Conservation (phyloP, 2,888 invertebrate species). For the Drosophila acutilabella region DNA sequence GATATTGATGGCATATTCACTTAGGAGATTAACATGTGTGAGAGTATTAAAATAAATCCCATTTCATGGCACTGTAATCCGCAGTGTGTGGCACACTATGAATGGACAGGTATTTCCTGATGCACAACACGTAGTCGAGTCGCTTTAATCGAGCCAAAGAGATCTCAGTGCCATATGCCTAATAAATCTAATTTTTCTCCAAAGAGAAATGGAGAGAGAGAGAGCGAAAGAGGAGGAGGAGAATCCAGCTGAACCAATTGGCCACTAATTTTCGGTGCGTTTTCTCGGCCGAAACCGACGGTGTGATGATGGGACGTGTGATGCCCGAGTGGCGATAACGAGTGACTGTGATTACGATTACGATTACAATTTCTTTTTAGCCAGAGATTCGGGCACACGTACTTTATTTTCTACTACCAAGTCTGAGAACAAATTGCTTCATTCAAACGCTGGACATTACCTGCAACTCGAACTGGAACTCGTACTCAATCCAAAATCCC, state of each 20-base stretch:
- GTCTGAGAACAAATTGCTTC: constrained; percentile 70
- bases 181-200: constrained; percentile 70
- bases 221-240: too few relatives aligned
- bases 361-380: constrained; percentile 42
- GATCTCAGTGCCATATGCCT: constrained; percentile 71
- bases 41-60: constrained; percentile 60
- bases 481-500: constrained; percentile 5
- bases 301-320: constrained; percentile 53
- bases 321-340: constrained; percentile 51
- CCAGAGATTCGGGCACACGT: constrained; percentile 54
- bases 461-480: constrained; percentile 24
- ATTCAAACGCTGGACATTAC: constrained; percentile 63
- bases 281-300: constrained; percentile 53
- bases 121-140: constrained; percentile 64
- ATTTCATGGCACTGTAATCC: constrained; percentile 53
- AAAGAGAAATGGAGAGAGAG: neutral
- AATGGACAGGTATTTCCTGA: constrained; percentile 50
- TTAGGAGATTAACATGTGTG: constrained; percentile 50
- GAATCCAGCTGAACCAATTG: constrained; percentile 55
- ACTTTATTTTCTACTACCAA: constrained; percentile 19
- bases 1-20: constrained; percentile 55
- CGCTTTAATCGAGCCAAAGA: constrained; percentile 56
- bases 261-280: constrained; percentile 74
- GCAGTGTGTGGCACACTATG: constrained; percentile 20
- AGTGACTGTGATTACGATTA: constrained; percentile 36